Percentiles rank a stretch among this genome's conserved stretches.
Evolutionary conservation across 2,888 invertebrate genomes (phyloP).

Genomic region (Hirtodrosophila cameraria): DNA sequence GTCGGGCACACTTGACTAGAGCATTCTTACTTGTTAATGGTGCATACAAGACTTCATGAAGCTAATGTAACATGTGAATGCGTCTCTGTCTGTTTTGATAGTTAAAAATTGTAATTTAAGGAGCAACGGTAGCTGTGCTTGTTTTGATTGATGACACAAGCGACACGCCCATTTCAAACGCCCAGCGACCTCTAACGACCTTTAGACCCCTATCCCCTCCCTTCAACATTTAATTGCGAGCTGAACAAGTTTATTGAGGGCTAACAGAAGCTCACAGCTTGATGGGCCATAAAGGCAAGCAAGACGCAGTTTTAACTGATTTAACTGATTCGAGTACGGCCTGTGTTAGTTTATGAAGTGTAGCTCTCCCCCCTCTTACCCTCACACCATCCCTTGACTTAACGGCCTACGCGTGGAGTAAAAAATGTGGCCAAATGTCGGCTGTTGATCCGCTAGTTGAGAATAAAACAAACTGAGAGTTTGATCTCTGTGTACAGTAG

Average conservation of each 20-base stretch:
- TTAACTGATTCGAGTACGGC: conserved; percentile 25
- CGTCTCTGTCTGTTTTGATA: background rate
- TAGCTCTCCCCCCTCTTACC: too few relatives aligned
- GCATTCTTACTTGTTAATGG: too few relatives aligned
- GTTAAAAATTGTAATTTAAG: conserved; percentile 17
- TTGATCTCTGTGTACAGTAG: background rate
- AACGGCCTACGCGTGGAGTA: too few relatives aligned
- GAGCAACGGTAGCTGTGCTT: conserved; percentile 26
- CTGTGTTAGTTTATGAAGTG: too few relatives aligned
- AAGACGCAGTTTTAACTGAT: conserved; percentile 8
- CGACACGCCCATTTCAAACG: conserved; percentile 25
- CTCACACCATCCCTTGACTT: too few relatives aligned
- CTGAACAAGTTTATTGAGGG: conserved; percentile 51
- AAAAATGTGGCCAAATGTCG: conserved; percentile 14
- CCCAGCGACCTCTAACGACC: conserved; percentile 45
- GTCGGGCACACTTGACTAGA: too few relatives aligned
- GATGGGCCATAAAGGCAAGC: conserved; percentile 23
- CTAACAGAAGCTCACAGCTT: conserved; percentile 45
- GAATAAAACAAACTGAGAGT: too few relatives aligned
- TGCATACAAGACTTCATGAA: too few relatives aligned
- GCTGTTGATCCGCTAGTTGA: conserved; percentile 22
- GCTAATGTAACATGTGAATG: background rate
- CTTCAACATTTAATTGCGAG: conserved; percentile 32
- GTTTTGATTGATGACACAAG: conserved; percentile 43
- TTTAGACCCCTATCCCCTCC: background rate